Base-by-base conservation (phyloP, 2,797 vertebrate species). In the Hapalemur alaotrensis region DNA sequence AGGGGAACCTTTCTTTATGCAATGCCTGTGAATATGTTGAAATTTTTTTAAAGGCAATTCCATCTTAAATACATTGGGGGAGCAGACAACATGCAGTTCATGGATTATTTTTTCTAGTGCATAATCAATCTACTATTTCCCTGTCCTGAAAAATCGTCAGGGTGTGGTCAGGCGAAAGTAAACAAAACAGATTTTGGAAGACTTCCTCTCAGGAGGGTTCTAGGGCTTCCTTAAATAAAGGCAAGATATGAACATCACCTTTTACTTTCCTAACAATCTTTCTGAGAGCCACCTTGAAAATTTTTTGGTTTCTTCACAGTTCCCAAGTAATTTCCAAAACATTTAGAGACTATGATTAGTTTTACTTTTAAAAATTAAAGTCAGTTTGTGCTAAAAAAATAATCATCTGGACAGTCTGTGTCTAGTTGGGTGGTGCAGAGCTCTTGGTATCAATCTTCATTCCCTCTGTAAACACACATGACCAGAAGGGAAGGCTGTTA, bases 351-450 rank as follows among this genome's bases (percentile, higher is more conserved):
- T 65, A 22, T 82, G 63, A 86, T 83, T 91, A 91, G 23, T 95
- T 97, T 94, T 87, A 80, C 28, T 96, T 96, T 89, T 80, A 18
- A 94, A 76, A 95, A 76, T 95, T 75, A 92, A 96, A 92, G 30
- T 88, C 91, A 43, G 23, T 46, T 84, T 72, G 14, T 88, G 69
- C 65, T 92, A 73, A 82, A 91, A 75, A n/a, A 35, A 57, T 25
- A 65, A 35, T 82, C 28, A 85, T 84, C 57, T 52, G 67, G 2
- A 41, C 41, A 50, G 28, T 38, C 17, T 5, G 17, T 35, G 0
- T 4, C 54, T 46, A 46, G 91, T 38, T 57, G 3, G 59, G 73
- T 25, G 87, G 81, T 76, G 14, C 18, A 89, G 78, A 61, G 4
- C 8, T 69, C 28, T 41, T 57, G 25, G 23, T 73, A 75, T 86